Evolutionary conservation across 2,888 invertebrate genomes (phyloP), one percentile per base, ranked within the genome.

Genomic region (Deladenus siricidicola): DNA sequence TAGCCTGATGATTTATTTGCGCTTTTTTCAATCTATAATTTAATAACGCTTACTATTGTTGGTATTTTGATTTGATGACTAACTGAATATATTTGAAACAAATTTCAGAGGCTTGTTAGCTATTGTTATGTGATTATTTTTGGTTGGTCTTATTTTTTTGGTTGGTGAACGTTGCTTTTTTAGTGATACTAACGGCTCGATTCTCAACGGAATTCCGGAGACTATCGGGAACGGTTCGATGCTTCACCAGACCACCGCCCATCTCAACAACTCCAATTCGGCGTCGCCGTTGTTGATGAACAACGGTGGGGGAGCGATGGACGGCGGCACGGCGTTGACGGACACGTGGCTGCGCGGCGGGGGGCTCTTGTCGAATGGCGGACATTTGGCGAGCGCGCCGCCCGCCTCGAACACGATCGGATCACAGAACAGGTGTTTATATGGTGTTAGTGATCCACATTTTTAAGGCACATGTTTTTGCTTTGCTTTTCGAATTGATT

Each of bases 371-470:
- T 6, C 39, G 8, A 14, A 6, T 14, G 39, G 39, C 39, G 14
- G 8, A 34, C 6, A 34, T 34, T 10, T 34, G 39, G 34, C 53
- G 17, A 53, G 39, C 30, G 53, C 53, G 17, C 53, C 53, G 19
- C 53, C 53, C 17, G 53, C 53, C 17, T 21, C 39, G 23, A 53
- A 53, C 39, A 53, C 53, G 23, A 17, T 53, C 30, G 24, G 24
- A 4, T 50, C 50, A 1, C 50, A 50, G 28, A 50, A n/a, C n/a
- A n/a, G n/a, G n/a, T n/a, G n/a, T n/a, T n/a, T n/a, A n/a, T n/a
- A n/a, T n/a, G n/a, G n/a, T n/a, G n/a, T n/a, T n/a, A n/a, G n/a
- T n/a, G n/a, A n/a, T n/a, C n/a, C n/a, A n/a, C n/a, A n/a, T n/a
- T n/a, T n/a, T n/a, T n/a, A n/a, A n/a, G n/a, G n/a, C n/a, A n/a